Conservation (phyloP, 2,888 invertebrate species). For the Drosophila eohydei region DNA sequence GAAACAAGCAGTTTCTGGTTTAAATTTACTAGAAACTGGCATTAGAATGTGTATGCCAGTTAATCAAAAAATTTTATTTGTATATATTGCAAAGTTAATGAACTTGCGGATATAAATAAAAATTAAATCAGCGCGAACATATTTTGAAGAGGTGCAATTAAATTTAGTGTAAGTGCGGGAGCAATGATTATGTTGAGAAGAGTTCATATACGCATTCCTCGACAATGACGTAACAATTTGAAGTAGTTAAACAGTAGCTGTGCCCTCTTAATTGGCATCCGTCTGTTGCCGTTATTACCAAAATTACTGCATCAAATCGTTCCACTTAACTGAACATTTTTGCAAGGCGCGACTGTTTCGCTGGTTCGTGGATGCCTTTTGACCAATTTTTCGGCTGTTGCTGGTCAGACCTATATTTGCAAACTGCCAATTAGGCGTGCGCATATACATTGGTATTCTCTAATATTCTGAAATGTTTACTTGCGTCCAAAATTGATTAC, state of each 20-base stretch:
- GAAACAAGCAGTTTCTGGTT: too few species aligned
- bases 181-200: constrained; percentile 9
- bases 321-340: constrained; percentile 68
- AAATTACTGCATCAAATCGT: constrained; percentile 75
- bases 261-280: constrained; percentile 58
- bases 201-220: constrained; percentile 50
- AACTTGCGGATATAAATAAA: not conserved
- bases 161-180: constrained; percentile 26
- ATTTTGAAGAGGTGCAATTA: not conserved
- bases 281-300: constrained; percentile 68
- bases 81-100: too few species aligned
- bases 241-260: constrained; percentile 73
- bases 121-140: not conserved
- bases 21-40: too few species aligned
- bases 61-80: too few species aligned
- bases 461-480: constrained; percentile 41
- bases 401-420: constrained; percentile 31
- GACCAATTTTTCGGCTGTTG: constrained; percentile 40
- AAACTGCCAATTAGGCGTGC: constrained; percentile 56
- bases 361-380: constrained; percentile 47
- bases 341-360: constrained; percentile 37
- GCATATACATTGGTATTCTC: constrained; percentile 45
- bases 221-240: constrained; percentile 66
- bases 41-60: too few species aligned
- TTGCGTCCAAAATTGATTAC: constrained; percentile 6